Base-by-base conservation (phyloP, 2,888 invertebrate species). In the Cotesia congregata region DNA sequence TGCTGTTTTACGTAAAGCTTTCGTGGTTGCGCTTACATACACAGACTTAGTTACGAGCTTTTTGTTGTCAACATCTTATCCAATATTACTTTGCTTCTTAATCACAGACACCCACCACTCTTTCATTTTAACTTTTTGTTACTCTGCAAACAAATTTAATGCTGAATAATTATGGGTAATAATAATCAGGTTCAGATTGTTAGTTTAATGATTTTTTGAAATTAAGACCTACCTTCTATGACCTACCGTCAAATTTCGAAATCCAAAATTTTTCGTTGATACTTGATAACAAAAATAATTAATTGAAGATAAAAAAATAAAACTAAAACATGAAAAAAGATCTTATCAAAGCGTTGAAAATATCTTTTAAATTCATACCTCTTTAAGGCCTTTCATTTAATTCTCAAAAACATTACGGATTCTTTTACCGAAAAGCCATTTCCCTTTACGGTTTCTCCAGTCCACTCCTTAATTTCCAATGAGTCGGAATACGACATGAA, bases 401-500 rank as follows among this genome's bases (percentile, higher is more conserved):
- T 9, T 70, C 59, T 17, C 3, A 20, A 6, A 70, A 41, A 72
- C 20, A 17, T 20, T 39, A 67, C 74, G 69, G 79, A 76, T 80
- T 78, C 79, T 88, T 87, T 87, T 86, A 87, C 87, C 87, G 84
- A 86, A 87, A 87, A 87, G 86, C 87, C 83, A 84, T 86, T 84
- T 86, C 84, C 86, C 87, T 86, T 84, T 83, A 84, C 87, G 82
- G 81, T 82, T 84, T 76, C 82, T 84, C 83, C 84, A 79, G 50
- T 4, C 7, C 84, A 86, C 86, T 86, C 87, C 87, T 88, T 88
- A 89, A 88, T 89, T 89, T 89, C 86, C 88, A 89, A 88, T 88
- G 89, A 89, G 86, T 89, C 85, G 88, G 88, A 89, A 89, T 89
- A 88, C 86, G 87, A 87, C 88, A 87, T 87, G 87, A 88, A 88